phyloP scores from a whole-genome alignment of 2,888 invertebrate genomes.

The Cheilosia scutellata region DNA sequence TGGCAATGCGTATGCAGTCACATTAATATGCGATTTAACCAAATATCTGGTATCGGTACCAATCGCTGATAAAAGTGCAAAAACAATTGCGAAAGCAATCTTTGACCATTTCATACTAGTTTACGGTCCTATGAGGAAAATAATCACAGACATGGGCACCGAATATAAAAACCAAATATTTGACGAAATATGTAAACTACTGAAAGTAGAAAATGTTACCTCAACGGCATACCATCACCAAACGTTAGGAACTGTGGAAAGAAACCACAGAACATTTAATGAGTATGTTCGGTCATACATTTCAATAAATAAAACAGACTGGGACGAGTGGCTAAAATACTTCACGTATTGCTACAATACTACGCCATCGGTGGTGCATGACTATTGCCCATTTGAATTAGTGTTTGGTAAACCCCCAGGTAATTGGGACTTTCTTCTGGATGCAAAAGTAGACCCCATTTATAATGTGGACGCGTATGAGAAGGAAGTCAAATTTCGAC shows the following conservation, averaged over 20 bases:
- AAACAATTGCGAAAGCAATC: conserved; percentile 33
- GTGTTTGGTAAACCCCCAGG: conserved; percentile 19
- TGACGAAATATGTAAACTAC: no score
- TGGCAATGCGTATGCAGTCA: conserved; percentile 47
- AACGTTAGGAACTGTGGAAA: conserved; percentile 52
- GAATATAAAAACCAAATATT: no score
- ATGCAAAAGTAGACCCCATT: no score
- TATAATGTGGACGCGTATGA: no score
- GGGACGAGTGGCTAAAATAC: conserved; percentile 37
- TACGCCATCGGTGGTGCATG: conserved; percentile 9
- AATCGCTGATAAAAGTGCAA: not conserved
- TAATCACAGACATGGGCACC: not conserved
- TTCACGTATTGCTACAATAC: conserved; percentile 36
- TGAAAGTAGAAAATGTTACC: not conserved
- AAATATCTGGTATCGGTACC: conserved; percentile 41
- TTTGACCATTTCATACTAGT: conserved; percentile 42
- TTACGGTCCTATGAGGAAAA: conserved; percentile 19
- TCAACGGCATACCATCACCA: conserved; percentile 47
- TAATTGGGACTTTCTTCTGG: conserved; percentile 3
- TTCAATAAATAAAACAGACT: conserved; percentile 3
- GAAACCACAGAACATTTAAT: conserved; percentile 57
- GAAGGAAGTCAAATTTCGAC: no score
- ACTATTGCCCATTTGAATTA: conserved; percentile 23
- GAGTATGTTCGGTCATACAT: conserved; percentile 37
- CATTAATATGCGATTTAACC: conserved; percentile 44